A percentile compares a stretch with the other conserved stretches of the same genome.
Evolutionary conservation across 2,113 vertebrate species (phyloP).

Genomic region (Oreochromis tanganicae): DNA sequence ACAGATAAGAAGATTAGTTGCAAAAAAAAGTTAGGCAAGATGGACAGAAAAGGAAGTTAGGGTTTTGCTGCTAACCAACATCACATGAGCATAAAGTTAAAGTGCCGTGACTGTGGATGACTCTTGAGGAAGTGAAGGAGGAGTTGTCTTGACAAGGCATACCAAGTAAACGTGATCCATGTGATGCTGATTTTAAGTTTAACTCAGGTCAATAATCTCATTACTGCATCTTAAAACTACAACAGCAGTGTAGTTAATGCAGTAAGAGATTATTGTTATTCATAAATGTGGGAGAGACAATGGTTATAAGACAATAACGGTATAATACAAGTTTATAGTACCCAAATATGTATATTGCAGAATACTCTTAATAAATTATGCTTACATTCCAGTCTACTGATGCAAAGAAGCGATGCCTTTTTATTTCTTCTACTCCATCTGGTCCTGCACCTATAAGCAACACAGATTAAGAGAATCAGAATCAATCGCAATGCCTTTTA

Average conservation of each 20-base stretch:
- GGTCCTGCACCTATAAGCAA: slow-evolving; percentile 81
- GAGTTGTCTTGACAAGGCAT: background rate
- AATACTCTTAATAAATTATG: background rate
- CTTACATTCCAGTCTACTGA: slow-evolving; percentile 94
- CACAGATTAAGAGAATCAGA: background rate
- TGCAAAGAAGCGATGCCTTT: slow-evolving; percentile 88
- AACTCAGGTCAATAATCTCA: background rate
- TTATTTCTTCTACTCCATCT: slow-evolving; percentile 94
- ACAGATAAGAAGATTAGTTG: slow-evolving; percentile 20
- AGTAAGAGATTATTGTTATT: background rate
- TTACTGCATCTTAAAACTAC: background rate
- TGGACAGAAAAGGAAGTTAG: background rate
- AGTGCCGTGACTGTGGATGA: background rate
- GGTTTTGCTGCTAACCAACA: background rate
- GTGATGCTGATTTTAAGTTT: background rate
- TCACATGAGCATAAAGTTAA: background rate
- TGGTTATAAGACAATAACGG: background rate
- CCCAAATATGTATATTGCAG: background rate
- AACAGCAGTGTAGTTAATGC: background rate
- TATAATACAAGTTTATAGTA: background rate
- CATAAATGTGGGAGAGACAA: background rate
- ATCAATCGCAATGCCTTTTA: background rate
- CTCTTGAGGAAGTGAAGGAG: background rate
- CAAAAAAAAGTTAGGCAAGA: background rate
- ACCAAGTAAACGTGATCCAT: background rate